phyloP scores from a whole-genome alignment of 2,888 invertebrate genomes.

The Terebella lapidaria region DNA sequence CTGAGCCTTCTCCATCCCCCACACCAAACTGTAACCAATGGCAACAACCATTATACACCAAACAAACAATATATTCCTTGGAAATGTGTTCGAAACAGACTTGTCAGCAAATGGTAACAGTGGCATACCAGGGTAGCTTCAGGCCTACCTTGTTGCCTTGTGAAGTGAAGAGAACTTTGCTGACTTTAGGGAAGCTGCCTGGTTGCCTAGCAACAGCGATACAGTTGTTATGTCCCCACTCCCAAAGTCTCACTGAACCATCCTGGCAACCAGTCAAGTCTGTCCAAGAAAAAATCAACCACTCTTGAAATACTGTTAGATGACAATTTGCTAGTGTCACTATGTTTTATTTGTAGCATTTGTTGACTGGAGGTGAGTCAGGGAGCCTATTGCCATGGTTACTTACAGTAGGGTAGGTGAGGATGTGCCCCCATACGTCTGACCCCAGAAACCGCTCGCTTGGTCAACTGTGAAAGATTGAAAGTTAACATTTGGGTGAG shows the following conservation, averaged over 20 bases:
- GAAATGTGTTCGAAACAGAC: no score
- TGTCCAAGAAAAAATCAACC: constrained; percentile 24
- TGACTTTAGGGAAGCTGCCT: constrained; percentile 62
- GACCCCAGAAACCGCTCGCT: constrained; percentile 90
- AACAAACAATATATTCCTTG: no score
- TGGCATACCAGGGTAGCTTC: no score
- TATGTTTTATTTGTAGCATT: no score
- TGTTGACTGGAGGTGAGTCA: no score
- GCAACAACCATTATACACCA: no score
- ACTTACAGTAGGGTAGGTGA: constrained; percentile 87
- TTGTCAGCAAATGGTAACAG: no score
- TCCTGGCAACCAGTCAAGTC: constrained; percentile 80
- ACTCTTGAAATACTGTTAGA: no score
- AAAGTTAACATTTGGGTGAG: no score
- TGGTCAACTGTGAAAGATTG: constrained; percentile 54
- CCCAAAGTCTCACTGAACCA: constrained; percentile 78
- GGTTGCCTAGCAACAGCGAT: constrained; percentile 43
- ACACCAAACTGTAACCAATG: constrained; percentile 80
- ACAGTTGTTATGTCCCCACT: constrained; percentile 78
- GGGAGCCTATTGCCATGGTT: no score
- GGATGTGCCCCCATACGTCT: constrained; percentile 95
- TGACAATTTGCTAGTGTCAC: no score
- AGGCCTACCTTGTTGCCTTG: constrained; percentile 79
- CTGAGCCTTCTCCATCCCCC: constrained; percentile 92
- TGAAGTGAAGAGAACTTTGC: constrained; percentile 89